Base-by-base conservation (phyloP, 1,140 invertebrate genomes). In the Ericerus pela region DNA sequence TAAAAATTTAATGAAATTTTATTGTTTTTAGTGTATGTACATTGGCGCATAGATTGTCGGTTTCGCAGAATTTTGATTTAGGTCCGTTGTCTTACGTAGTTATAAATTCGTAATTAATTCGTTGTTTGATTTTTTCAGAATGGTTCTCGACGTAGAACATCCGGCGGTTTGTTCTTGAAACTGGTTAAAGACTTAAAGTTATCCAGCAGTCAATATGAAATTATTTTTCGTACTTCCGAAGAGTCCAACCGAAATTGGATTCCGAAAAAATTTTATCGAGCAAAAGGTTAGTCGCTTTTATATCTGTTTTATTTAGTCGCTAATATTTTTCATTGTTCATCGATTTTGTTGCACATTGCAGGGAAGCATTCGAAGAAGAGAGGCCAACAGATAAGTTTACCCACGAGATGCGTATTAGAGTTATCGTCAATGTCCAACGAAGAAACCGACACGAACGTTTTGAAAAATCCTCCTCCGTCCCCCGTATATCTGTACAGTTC, bases 401-500 rank as follows among this genome's bases (percentile, higher is more conserved):
- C 41, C 10, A 47, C 41, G 10, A 18, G 41, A 22, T 18, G 3
- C 4, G 41, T 24, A 47, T 24, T 47, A 10, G 41, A 47, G 26
- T 14, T 47, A 2, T 47, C 41, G 4, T 22, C n/a, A n/a, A n/a
- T 24, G 14, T 47, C 10, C 14, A 47, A 10, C 41, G 41, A 47
- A 22, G 41, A 47, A 8, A 20, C 8, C 4, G 41, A 47, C 10
- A 47, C 41, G 26, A 47, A 24, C 20, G 41, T 47, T 10, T 47
- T 47, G 20, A 47, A 47, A 47, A 47, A 47, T 47, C 41, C 41
- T 47, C 41, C 41, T 3, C 41, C 41, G 8, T 47, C 41, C 26
- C 41, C 41, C 20, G 41, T 47, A 12, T 24, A 47, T 24, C 41
- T 24, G 22, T 22, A 18, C 14, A 5, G 6, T 47, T 47, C 41